Evolutionary conservation across 2,797 vertebrate genomes (phyloP).

Genomic region (Poecilia gillii): DNA sequence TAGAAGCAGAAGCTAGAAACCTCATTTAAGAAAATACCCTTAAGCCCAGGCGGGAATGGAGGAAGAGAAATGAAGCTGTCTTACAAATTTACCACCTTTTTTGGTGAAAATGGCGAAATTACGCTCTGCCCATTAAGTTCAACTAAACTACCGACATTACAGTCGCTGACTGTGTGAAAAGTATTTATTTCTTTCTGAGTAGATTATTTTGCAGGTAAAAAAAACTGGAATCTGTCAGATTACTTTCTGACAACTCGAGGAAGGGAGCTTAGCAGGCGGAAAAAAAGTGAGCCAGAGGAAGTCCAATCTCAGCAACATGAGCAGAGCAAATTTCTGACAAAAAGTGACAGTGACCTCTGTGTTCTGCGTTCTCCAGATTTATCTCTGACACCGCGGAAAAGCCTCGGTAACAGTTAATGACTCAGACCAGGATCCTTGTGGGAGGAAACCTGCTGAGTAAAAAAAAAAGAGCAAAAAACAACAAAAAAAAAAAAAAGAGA

Average conservation of each 20-base stretch:
- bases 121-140: conserved; percentile 29
- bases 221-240: conserved; percentile 28
- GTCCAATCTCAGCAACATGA: conserved; percentile 18
- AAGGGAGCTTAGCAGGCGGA: background rate
- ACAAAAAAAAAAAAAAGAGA: conserved; percentile 19
- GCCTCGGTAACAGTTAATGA: conserved; percentile 53
- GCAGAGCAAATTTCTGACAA: conserved; percentile 20
- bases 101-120: conserved; percentile 30
- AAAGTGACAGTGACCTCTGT: conserved; percentile 41
- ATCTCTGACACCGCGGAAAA: conserved; percentile 44
- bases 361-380: conserved; percentile 41
- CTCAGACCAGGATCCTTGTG: conserved; percentile 57
- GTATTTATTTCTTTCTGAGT: background rate
- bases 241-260: conserved; percentile 15
- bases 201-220: conserved; percentile 22
- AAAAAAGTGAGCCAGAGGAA: conserved; percentile 30
- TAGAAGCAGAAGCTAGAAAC: conserved; percentile 19
- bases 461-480: conserved; percentile 11
- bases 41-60: conserved; percentile 18
- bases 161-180: conserved; percentile 10
- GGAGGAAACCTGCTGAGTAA: conserved; percentile 63
- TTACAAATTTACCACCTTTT: conserved; percentile 30
- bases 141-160: conserved; percentile 6
- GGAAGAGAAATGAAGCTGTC: conserved; percentile 30
- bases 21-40: conserved; percentile 14